Evolutionary conservation across 2,888 invertebrate species (phyloP), one percentile per base, ranked within the genome.

Genomic region (Girardia tigrina): DNA sequence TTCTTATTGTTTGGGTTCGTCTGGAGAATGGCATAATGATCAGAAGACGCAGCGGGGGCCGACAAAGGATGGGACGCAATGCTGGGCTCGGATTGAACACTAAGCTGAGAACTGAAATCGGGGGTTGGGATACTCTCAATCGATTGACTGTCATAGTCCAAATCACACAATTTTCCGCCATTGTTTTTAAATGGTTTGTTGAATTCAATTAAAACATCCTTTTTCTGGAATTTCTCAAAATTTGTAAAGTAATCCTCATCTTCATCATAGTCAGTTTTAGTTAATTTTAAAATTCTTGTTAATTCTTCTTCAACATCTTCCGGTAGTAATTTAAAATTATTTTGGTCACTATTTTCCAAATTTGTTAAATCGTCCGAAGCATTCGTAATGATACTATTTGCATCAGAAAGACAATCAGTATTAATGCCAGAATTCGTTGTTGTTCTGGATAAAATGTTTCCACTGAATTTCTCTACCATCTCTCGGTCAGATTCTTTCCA

Each of bases 401-500:
- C 29, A 29, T 27, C 71, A 29, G 71, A 71, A 6, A 28, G 71
- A n/a, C 71, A 28, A 12, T 28, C 71, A 27, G 16, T 71, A 71
- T 29, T 71, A 29, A 27, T 29, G 23, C 71, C 71, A 12, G 56
- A 56, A 56, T 56, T 56, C 2, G 56, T 56, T 4, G 56, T 56
- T 56, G 56, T 16, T 56, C 56, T 56, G 6, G 56, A 56, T 16
- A 56, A 56, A 12, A 56, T 56, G n/a, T 56, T 56, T 2, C 73
- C 73, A 36, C 73, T 28, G 23, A 74, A 26, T 28, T 27, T 42
- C 27, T 76, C 76, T 23, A 76, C 20, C 28, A 76, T 76, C 29
- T 76, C 76, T 8, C 75, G 27, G 42, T 76, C 77, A n/a, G 77
- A 76, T 23, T 76, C 77, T 29, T 77, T 83, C 84, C 84, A 84